phyloP scores from a whole-genome alignment of 1,140 invertebrate species.

The Ceratina japonica region DNA sequence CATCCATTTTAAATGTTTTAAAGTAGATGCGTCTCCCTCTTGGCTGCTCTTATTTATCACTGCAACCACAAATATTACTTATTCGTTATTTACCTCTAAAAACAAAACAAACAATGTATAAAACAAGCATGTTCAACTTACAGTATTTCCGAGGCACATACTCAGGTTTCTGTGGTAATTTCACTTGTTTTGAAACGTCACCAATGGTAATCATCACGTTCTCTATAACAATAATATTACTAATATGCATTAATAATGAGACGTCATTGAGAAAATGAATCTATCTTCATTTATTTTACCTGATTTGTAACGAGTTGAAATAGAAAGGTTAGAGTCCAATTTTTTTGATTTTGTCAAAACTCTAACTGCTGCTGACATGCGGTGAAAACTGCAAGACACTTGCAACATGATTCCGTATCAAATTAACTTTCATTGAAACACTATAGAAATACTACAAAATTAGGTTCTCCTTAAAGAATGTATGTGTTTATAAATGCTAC shows the following conservation, averaged over 20 bases:
- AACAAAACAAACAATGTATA: conserved; percentile 32
- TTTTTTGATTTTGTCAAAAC: conserved; percentile 52
- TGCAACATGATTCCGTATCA: conserved; percentile 55
- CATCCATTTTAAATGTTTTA: conserved; percentile 95
- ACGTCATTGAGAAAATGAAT: not conserved
- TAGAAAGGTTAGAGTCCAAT: conserved; percentile 54
- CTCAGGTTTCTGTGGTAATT: conserved; percentile 84
- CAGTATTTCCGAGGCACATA: conserved; percentile 92
- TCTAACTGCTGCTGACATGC: conserved; percentile 47
- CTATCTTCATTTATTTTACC: conserved; percentile 47
- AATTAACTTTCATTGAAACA: not conserved
- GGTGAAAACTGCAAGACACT: conserved; percentile 31
- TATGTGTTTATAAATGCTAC: not conserved
- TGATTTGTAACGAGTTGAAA: conserved; percentile 65
- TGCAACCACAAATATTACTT: conserved; percentile 42
- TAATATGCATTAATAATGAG: not conserved
- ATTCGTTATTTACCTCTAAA: not conserved
- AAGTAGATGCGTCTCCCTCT: conserved; percentile 78
- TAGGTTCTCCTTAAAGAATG: not conserved
- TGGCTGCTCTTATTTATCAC: conserved; percentile 80
- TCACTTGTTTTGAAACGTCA: conserved; percentile 85
- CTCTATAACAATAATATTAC: conserved; percentile 58
- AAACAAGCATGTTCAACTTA: conserved; percentile 79
- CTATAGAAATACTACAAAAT: not conserved
- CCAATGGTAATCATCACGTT: conserved; percentile 84